Evolutionary conservation across 30 jellyfish, hydroid and myxozoan genomes (phyloP).

Genomic region (Catostylus mosaicus): DNA sequence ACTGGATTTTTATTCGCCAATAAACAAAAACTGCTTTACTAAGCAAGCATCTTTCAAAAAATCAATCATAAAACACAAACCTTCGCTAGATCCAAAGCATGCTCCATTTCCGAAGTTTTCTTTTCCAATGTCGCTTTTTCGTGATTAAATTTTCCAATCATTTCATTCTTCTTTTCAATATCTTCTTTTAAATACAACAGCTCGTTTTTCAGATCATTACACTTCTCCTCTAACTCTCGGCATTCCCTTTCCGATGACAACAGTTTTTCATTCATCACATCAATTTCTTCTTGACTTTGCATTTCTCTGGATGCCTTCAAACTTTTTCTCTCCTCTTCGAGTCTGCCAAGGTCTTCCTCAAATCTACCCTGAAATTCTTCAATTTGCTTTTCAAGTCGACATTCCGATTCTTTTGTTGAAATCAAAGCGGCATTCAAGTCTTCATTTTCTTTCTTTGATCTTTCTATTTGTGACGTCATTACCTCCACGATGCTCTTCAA

Average conservation of each 20-base stretch:
- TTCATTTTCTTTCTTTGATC: neutral
- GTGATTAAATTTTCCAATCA: conserved; percentile 17
- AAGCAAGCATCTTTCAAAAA: neutral
- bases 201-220: conserved; percentile 2
- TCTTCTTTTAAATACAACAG: conserved; percentile 2
- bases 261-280: conserved; percentile 10
- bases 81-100: conserved; percentile 40
- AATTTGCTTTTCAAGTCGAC: neutral
- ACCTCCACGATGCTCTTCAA: neutral
- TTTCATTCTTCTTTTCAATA: conserved; percentile 12
- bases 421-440: neutral
- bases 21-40: too few species aligned
- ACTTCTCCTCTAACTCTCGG: conserved; percentile 13
- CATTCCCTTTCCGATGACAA: conserved; percentile 12
- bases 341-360: conserved; percentile 10
- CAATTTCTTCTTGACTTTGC: conserved; percentile 39
- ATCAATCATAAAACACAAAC: conserved; percentile 22
- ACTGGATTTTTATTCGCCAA: too few species aligned
- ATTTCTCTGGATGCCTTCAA: conserved; percentile 35
- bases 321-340: neutral
- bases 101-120: conserved; percentile 41
- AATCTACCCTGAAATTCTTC: neutral
- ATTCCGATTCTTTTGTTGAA: neutral
- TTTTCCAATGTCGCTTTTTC: conserved; percentile 49
- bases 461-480: conserved; percentile 11